Evolutionary conservation across 2,113 vertebrate genomes (phyloP).

Genomic region (Proterorhinus semilunaris): DNA sequence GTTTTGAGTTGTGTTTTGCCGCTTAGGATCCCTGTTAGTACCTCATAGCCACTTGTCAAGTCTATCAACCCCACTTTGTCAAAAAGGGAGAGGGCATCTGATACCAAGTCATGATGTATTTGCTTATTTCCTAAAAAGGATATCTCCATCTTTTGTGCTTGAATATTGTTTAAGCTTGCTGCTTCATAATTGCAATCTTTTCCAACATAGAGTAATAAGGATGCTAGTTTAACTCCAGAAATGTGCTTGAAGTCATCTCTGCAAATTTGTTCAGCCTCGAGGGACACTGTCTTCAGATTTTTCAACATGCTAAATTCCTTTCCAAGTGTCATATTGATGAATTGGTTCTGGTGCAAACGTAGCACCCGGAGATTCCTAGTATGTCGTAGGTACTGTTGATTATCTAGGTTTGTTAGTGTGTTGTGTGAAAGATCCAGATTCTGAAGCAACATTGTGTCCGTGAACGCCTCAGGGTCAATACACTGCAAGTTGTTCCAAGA

Average conservation of each 20-base stretch:
- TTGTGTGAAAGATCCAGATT: slow-evolving; percentile 87
- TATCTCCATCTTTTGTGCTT: slow-evolving; percentile 72
- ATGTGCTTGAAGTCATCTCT: slow-evolving; percentile 72
- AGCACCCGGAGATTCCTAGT: slow-evolving; percentile 70
- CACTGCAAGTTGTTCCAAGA: slow-evolving; percentile 79
- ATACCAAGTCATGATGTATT: slow-evolving; percentile 43
- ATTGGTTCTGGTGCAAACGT: slow-evolving; percentile 82
- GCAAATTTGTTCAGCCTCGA: slow-evolving; percentile 74
- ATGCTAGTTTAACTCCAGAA: slow-evolving; percentile 60
- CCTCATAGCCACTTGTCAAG: slow-evolving; percentile 18
- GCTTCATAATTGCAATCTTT: slow-evolving; percentile 66
- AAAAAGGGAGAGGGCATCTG: slow-evolving; percentile 70
- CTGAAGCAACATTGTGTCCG: slow-evolving; percentile 73
- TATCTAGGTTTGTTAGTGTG: slow-evolving; percentile 64
- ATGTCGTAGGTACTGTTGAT: slow-evolving; percentile 66
- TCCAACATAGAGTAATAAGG: slow-evolving; percentile 75
- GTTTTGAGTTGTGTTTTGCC: slow-evolving; percentile 41
- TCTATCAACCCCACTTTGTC: slow-evolving; percentile 67
- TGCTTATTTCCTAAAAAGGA: slow-evolving; percentile 30
- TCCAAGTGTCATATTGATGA: slow-evolving; percentile 76
- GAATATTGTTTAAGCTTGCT: slow-evolving; percentile 69
- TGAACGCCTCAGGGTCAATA: slow-evolving; percentile 75
- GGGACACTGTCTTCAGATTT: slow-evolving; percentile 75
- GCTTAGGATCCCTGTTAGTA: slow-evolving; percentile 36
- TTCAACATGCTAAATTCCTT: slow-evolving; percentile 73